These are phyloP conservation scores for Glyphotaelius pellucidus DNA, from an alignment of 2,888 invertebrate species.

Conservation along the genomic window DNA sequence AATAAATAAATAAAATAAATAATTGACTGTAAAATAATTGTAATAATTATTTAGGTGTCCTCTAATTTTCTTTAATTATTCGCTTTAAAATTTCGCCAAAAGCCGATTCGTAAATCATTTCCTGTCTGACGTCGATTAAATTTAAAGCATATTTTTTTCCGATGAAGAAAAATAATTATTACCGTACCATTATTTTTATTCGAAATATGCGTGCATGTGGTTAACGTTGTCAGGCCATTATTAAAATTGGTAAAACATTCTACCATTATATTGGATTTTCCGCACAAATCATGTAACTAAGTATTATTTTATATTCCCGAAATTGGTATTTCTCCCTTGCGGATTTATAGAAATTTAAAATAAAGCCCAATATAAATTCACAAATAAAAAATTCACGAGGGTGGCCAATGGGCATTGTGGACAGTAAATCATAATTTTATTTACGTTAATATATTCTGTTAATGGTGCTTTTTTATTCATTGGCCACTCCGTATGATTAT, in stretches of 20 bases:
- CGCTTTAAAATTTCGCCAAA: neutral
- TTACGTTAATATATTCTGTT: neutral
- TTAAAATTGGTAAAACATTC: neutral
- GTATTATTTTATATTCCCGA: neutral
- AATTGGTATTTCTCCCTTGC: neutral
- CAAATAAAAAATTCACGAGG: neutral
- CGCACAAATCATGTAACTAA: neutral
- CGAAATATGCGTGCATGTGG: neutral
- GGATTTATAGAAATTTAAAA: neutral
- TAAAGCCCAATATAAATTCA: neutral
- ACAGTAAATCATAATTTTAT: neutral
- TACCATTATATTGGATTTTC: neutral
- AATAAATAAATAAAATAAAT: no score
- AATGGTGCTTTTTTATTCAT: neutral
- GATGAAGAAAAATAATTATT: neutral
- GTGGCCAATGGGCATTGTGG: neutral
- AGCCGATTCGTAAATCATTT: neutral
- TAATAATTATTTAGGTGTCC: no score
- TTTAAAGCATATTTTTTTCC: neutral
- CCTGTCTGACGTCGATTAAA: neutral
- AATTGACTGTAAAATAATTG: no score
- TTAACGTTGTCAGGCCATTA: neutral
- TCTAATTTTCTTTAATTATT: no score
- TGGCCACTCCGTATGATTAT: neutral
- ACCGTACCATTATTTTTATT: neutral